Evolutionary conservation across 2,797 vertebrate genomes (phyloP), one percentile per base, ranked within the genome.

Genomic region (Erpetoichthys calabaricus): DNA sequence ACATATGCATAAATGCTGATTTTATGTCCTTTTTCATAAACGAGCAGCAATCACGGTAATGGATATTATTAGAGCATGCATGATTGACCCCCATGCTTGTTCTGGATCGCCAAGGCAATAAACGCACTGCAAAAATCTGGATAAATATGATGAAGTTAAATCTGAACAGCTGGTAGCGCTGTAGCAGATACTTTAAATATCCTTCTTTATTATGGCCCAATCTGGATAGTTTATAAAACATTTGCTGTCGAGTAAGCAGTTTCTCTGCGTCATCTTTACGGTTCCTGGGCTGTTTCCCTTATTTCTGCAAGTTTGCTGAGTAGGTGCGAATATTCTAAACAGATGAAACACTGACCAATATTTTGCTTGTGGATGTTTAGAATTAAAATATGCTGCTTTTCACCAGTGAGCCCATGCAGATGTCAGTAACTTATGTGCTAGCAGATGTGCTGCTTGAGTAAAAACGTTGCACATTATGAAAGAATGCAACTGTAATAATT

Each of bases 131-230:
- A 25, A 25, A 25, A 25, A 25, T 25, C 25, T 25, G 25, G 25
- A 25, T 25, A 25, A 25, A 25, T 25, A 25, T 25, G 25, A 25
- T 25, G 25, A 25, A 25, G 25, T 25, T 25, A 25, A 25, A 54
- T 54, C 10, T 41, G 9, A 7, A 54, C 53, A 54, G 41, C 53
- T 54, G 53, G 9, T 54, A 54, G 9, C 10, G 7, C 53, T 25
- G 53, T 42, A 54, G 53, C 6, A 54, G 53, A 6, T 54, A 42
- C 53, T 41, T 54, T 54, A 54, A 54, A 54, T 54, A 54, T 42
- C 53, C 8, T 9, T 51, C n/a, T 6, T 51, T 51, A 25, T 51
- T 6, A 9, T 42, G 41, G 10, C 6, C 8, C 53, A 54, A 54
- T 54, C 7, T 42, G 41, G 53, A 54, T 54, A 43, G 44, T 41